Percentiles rank a stretch among this genome's conserved stretches.
Evolutionary conservation across 53 echinoderm and acorn worm species (phyloP).

Genomic region (Paracentrotus lividus): DNA sequence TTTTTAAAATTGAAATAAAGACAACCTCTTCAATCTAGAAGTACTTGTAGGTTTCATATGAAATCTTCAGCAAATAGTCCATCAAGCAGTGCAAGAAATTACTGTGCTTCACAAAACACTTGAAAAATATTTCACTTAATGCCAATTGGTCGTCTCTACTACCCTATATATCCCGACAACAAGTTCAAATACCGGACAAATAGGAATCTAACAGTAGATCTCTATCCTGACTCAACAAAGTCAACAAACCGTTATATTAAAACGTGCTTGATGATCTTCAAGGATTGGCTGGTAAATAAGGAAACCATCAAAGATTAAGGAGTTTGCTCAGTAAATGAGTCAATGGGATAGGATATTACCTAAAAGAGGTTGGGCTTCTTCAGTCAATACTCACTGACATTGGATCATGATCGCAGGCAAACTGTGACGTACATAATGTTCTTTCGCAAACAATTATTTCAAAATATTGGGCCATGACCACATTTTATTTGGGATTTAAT

Average conservation of each 20-base stretch:
- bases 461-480: not conserved
- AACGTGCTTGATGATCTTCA: constrained; percentile 39
- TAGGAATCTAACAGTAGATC: constrained; percentile 4
- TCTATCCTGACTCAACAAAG: constrained; percentile 28
- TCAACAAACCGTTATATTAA: constrained; percentile 35
- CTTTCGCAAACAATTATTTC: not conserved
- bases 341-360: not conserved
- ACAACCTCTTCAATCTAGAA: not conserved
- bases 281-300: constrained; percentile 48
- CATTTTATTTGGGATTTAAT: no score
- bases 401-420: no score
- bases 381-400: not conserved
- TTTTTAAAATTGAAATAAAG: not conserved
- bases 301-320: constrained; percentile 60
- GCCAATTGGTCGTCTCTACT: not conserved
- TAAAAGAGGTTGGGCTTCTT: constrained; percentile 36
- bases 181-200: constrained; percentile 35
- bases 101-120: not conserved
- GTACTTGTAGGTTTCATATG: not conserved
- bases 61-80: not conserved
- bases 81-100: not conserved
- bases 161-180: not conserved
- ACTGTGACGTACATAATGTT: no score
- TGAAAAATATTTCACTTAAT: not conserved
- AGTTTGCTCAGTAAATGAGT: constrained; percentile 58